phyloP scores from a whole-genome alignment of 23 tunicate genomes.

The Ascidia mentula region DNA sequence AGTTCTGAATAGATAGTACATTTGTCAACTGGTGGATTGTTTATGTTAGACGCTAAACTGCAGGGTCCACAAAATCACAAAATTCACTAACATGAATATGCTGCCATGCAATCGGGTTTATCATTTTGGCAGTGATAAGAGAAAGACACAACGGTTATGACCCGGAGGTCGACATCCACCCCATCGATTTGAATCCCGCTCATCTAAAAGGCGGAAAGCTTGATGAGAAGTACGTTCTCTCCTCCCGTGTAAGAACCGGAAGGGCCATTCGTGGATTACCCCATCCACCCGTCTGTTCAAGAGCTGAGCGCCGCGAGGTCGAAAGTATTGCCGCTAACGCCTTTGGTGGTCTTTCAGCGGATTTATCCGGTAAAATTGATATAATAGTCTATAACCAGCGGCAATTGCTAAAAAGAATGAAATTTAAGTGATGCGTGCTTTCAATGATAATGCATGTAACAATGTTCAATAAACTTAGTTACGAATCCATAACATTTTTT shows the following conservation, averaged over 20 bases:
- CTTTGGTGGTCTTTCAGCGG: constrained; percentile 55
- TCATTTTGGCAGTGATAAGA: constrained; percentile 27
- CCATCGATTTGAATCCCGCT: constrained; percentile 65
- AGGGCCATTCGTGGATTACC: constrained; percentile 80
- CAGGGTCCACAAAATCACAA: no score
- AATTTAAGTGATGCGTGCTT: no score
- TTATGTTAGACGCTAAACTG: no score
- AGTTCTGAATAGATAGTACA: no score
- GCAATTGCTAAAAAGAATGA: no score
- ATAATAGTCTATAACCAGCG: no score
- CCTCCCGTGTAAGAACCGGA: constrained; percentile 86
- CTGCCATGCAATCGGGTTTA: no score
- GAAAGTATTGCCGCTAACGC: constrained; percentile 76
- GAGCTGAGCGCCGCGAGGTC: constrained; percentile 68
- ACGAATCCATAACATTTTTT: no score
- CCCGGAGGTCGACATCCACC: constrained; percentile 59
- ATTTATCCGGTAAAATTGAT: constrained; percentile 21
- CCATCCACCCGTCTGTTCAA: constrained; percentile 77
- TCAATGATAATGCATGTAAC: no score
- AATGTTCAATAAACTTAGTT: no score
- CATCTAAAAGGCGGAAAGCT: constrained; percentile 59
- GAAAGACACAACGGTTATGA: constrained; percentile 89
- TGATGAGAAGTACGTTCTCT: constrained; percentile 84
- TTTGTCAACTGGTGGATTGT: no score
- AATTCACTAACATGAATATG: no score